These are phyloP conservation scores for Cylloceria caligata DNA, from an alignment of 2,888 invertebrate genomes.

Conservation along the genomic window DNA sequence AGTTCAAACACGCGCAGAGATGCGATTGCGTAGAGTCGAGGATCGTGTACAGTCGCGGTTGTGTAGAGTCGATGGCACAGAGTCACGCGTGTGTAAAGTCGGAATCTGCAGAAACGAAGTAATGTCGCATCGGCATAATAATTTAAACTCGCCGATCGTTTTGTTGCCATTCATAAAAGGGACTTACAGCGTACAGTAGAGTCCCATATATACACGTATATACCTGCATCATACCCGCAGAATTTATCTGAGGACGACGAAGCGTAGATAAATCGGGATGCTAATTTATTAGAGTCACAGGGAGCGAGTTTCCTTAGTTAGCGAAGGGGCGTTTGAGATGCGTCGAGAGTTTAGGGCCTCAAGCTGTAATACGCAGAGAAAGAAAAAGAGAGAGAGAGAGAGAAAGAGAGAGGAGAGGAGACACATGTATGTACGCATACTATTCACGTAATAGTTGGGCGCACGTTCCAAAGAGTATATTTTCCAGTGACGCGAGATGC, in stretches of 20 bases:
- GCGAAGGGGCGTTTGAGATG: constrained; percentile 4
- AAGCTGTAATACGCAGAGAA: background rate
- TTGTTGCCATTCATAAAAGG: constrained; percentile 36
- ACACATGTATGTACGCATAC: background rate
- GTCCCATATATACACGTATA: background rate
- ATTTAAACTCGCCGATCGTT: constrained; percentile 46
- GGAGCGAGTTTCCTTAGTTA: constrained; percentile 26
- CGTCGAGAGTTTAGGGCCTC: background rate
- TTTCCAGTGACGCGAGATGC: constrained; percentile 20
- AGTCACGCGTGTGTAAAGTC: too few relatives aligned
- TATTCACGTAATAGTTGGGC: constrained; percentile 41
- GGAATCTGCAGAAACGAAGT: too few relatives aligned
- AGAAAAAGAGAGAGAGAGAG: background rate
- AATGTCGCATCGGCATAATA: background rate
- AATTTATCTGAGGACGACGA: constrained; percentile 37
- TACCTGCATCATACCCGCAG: constrained; percentile 30
- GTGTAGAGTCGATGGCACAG: too few relatives aligned
- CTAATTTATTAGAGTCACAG: constrained; percentile 57
- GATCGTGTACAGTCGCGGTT: too few relatives aligned
- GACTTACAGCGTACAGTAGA: background rate
- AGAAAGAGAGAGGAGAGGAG: background rate
- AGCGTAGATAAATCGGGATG: constrained; percentile 50
- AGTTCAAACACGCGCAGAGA: too few relatives aligned
- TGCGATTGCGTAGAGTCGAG: too few relatives aligned
- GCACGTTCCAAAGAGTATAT: constrained; percentile 22